Conservation (phyloP, 2,888 invertebrate genomes). For the Orthosia gothica region DNA sequence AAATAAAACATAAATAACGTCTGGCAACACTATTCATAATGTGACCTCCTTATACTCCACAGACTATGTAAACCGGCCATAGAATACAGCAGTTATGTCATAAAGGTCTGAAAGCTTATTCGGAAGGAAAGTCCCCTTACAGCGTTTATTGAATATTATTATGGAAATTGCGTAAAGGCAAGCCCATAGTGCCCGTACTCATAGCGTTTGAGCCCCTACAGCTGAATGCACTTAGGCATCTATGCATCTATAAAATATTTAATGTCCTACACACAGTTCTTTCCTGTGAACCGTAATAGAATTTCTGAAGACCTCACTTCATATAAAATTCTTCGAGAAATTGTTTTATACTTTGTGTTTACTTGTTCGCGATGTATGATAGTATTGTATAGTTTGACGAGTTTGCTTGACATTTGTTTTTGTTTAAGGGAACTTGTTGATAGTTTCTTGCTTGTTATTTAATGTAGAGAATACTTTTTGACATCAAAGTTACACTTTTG, state of each 20-base stretch:
- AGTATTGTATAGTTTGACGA: background rate
- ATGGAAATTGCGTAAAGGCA: constrained; percentile 61
- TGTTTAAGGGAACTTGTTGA: background rate
- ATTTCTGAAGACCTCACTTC: constrained; percentile 54
- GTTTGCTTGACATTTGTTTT: background rate
- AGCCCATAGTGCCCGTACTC: constrained; percentile 38
- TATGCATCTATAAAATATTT: constrained; percentile 62
- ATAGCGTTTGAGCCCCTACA: constrained; percentile 51
- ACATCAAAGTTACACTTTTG: background rate
- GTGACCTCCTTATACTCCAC: constrained; percentile 26
- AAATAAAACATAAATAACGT: constrained; percentile 8
- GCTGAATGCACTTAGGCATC: constrained; percentile 64
- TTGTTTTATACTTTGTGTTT: constrained; percentile 31
- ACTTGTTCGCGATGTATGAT: background rate
- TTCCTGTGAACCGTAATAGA: constrained; percentile 57
- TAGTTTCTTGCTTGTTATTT: background rate
- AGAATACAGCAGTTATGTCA: constrained; percentile 34
- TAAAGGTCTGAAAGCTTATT: constrained; percentile 61
- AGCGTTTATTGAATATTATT: constrained; percentile 68
- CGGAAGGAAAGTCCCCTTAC: constrained; percentile 47
- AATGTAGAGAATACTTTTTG: background rate
- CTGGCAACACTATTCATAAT: constrained; percentile 22
- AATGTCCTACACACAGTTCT: constrained; percentile 55
- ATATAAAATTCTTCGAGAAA: constrained; percentile 50
- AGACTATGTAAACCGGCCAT: constrained; percentile 16